Base-by-base conservation (phyloP, 1,140 invertebrate species). In the Megalonaias nervosa region DNA sequence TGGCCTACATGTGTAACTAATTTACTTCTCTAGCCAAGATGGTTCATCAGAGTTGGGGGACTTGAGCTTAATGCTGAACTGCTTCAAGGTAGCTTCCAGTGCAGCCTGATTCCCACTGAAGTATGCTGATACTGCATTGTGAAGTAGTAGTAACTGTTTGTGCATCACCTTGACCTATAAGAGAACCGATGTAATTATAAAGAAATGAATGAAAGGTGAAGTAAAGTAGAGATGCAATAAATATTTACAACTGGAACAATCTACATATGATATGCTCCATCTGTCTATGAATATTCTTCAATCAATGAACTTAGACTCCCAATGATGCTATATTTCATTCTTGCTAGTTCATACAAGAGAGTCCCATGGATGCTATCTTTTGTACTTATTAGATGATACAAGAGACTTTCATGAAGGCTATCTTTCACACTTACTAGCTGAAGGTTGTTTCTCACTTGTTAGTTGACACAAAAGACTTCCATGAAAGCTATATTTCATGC, bases 101-200 rank as follows among this genome's bases (percentile, higher is more conserved):
- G 96, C 95, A 83, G 95, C 93, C 90, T 97, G 96, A 92, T 98
- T 98, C 48, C 97, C 97, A 86, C 96, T 97, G 91, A 98, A 99
- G 91, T 99, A 99, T 3, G 97, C 97, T 60, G 97, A 97, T 21
- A 98, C 94, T 12, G 97, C 98, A 92, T 98, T 98, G 91, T 99
- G 97, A 91, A 99, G 97, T 81, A 99, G 91, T 59, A 99, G 91
- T 67, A 99, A 91, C 90, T 99, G 98, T 89, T 98, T 99, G 90
- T 98, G 97, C 97, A 99, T 99, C 79, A 98, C 97, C 92, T 98
- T 98, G 76, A 98, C 95, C 96, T 98, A 90, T 31, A 93, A 93
- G 38, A 6, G 38, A 38, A 75, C 19, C 73, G 71, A 74, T 69
- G 17, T 23, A 56, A 66, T 56, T 23, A 65, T 61, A 38, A 70